Percentiles rank a stretch among this genome's conserved stretches.
Conservation (phyloP, 1,140 invertebrate species). For the Cryptotermes secundus region DNA sequence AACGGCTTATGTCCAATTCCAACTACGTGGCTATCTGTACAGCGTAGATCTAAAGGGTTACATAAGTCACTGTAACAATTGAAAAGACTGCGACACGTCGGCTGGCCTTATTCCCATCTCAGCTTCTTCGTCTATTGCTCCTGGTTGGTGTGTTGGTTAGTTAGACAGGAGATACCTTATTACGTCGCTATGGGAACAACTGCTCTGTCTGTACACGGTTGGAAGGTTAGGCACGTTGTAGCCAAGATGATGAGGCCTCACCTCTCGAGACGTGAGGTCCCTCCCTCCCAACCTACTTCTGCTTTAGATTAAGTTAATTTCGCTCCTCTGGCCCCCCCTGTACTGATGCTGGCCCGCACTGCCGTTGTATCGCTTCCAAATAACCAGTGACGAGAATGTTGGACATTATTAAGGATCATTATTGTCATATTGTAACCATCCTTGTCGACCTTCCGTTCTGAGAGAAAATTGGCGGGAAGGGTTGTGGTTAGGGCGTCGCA, state of each 20-base stretch:
- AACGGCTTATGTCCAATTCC: neutral
- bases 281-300: neutral
- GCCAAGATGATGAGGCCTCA: neutral
- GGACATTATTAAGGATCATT: slow-evolving; percentile 36
- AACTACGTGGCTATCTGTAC: neutral
- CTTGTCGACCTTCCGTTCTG: slow-evolving; percentile 31
- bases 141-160: neutral
- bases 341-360: neutral
- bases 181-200: neutral
- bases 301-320: neutral
- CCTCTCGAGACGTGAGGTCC: neutral
- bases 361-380: slow-evolving; percentile 20
- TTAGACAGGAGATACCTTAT: neutral
- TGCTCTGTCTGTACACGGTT: neutral
- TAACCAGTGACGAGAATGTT: slow-evolving; percentile 24
- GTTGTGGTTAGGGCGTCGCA: slow-evolving; percentile 27
- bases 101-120: neutral
- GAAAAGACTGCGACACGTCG: neutral
- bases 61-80: neutral
- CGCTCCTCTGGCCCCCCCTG: neutral
- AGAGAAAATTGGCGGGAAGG: slow-evolving; percentile 30
- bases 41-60: neutral
- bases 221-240: neutral
- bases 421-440: slow-evolving; percentile 33
- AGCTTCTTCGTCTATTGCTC: neutral